A percentile compares a stretch with the other conserved stretches of the same genome.
Conservation (phyloP, 2,888 invertebrate species). For the Netelia melanura region DNA sequence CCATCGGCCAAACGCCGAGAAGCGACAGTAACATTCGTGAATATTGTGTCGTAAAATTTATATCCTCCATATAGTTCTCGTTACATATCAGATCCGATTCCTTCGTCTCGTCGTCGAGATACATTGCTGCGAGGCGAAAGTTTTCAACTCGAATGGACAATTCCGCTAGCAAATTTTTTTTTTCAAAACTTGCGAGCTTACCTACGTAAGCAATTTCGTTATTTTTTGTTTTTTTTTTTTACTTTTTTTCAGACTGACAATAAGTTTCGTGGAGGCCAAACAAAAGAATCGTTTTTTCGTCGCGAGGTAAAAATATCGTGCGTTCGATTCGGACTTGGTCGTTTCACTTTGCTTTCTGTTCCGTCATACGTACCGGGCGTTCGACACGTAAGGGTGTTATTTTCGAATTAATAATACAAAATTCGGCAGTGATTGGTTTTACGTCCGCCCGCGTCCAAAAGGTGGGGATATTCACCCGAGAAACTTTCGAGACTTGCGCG, state of each 20-base stretch:
- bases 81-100: not conserved
- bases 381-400: not conserved
- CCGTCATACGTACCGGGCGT: not conserved
- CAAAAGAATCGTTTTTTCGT: not conserved
- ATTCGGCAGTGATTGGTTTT: not conserved
- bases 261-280: not conserved
- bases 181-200: not conserved
- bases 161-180: not conserved
- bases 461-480: not conserved
- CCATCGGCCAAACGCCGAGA: conserved; percentile 46
- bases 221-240: not conserved
- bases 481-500: conserved; percentile 21
- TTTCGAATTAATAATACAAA: conserved; percentile 13
- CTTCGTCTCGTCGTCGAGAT: not conserved
- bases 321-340: not conserved
- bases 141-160: not conserved
- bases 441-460: too few species aligned
- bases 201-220: not conserved
- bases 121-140: not conserved
- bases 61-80: not conserved
- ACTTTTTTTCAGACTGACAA: not conserved
- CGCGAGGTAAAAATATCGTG: not conserved
- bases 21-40: conserved; percentile 35
- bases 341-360: not conserved
- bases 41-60: conserved; percentile 9